These are phyloP conservation scores for Timandra comae DNA, from an alignment of 2,888 invertebrate species.

Conservation along the genomic window DNA sequence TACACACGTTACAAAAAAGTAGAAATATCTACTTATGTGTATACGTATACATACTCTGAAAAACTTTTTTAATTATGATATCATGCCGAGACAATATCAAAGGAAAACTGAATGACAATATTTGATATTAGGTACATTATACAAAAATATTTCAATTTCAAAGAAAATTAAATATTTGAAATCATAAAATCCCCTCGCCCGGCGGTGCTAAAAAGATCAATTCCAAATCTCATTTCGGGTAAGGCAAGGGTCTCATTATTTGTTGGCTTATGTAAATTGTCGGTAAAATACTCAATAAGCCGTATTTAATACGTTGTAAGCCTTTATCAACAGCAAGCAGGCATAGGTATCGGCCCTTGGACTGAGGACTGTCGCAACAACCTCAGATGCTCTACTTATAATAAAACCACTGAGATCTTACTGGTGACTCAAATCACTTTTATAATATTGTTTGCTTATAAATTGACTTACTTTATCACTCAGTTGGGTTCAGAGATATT, in stretches of 20 bases:
- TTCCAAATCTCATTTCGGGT: conserved; percentile 34
- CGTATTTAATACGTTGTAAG: conserved; percentile 51
- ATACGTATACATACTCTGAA: no score
- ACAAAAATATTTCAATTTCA: conserved; percentile 6
- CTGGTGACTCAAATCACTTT: no score
- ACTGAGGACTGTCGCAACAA: conserved; percentile 14
- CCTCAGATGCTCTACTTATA: not conserved
- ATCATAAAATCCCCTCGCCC: conserved; percentile 1
- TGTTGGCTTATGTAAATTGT: conserved; percentile 56
- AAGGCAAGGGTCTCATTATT: conserved; percentile 41
- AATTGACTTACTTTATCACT: not conserved
- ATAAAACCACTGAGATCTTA: no score
- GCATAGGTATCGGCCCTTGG: conserved; percentile 33
- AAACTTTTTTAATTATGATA: no score
- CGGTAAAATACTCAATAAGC: conserved; percentile 55
- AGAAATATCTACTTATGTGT: no score
- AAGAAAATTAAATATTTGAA: conserved; percentile 7
- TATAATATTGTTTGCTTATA: conserved; percentile 5
- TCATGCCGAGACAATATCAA: no score
- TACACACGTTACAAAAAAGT: no score
- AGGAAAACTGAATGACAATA: no score
- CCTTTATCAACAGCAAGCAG: conserved; percentile 58
- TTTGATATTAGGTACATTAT: not conserved
- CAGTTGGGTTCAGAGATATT: no score
- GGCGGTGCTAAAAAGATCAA: conserved; percentile 21